Conservation (phyloP, 2,797 vertebrate species). For the Scyliorhinus canicula region DNA sequence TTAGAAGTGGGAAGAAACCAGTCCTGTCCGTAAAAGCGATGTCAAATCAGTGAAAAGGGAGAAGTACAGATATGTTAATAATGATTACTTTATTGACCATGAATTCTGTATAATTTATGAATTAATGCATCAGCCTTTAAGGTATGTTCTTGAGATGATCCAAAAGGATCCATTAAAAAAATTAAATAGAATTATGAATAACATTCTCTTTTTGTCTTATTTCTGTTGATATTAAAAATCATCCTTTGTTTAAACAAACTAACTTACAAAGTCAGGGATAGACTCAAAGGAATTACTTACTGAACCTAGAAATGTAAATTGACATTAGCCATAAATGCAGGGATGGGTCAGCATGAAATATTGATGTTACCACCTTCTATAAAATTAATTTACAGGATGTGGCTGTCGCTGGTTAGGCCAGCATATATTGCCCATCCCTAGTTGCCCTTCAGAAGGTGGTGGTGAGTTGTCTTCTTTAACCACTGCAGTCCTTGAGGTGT, state of each 20-base stretch:
- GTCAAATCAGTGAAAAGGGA: not conserved
- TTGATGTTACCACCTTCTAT: too few species aligned
- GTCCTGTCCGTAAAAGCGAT: conserved; percentile 62
- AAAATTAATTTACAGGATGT: too few species aligned
- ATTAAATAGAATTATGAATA: not conserved
- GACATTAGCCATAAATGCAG: not conserved
- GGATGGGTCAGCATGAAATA: not conserved
- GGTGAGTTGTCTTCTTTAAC: too few species aligned
- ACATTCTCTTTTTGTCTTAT: not conserved
- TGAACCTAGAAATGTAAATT: not conserved
- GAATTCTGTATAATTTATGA: not conserved
- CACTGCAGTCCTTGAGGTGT: too few species aligned
- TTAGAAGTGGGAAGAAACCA: conserved; percentile 83
- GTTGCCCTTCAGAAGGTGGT: too few species aligned
- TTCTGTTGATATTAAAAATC: not conserved
- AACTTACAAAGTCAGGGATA: not conserved
- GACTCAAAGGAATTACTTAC: not conserved
- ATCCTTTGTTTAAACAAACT: not conserved
- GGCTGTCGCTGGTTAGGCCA: too few species aligned
- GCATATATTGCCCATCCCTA: too few species aligned
- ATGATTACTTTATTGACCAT: not conserved
- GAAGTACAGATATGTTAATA: not conserved
- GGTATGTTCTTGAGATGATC: not conserved
- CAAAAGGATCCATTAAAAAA: not conserved
- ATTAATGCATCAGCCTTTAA: not conserved